Evolutionary conservation across 2,113 vertebrate genomes (phyloP).

Genomic region (Serinus canaria): DNA sequence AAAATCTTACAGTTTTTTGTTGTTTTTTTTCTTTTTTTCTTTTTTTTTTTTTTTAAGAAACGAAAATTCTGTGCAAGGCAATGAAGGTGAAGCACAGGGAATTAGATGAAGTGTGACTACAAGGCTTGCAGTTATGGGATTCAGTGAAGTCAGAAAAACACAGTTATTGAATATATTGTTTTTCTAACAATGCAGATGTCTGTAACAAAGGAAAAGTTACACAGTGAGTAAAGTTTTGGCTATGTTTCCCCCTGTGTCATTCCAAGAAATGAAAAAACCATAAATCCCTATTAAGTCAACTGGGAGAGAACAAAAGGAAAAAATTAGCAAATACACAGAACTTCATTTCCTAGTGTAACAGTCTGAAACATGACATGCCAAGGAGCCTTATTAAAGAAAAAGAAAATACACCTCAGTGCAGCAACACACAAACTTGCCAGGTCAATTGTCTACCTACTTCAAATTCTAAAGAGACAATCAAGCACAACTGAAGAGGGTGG

Average conservation of each 20-base stretch:
- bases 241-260: neutral
- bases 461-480: neutral
- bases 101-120: neutral
- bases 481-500: neutral
- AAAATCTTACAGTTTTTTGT: accelerated
- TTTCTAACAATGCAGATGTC: neutral
- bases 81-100: neutral
- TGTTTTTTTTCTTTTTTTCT: too few species aligned
- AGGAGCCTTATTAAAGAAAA: neutral
- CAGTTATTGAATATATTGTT: neutral
- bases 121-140: neutral
- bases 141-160: neutral
- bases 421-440: neutral
- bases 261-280: neutral
- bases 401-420: neutral
- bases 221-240: neutral
- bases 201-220: neutral
- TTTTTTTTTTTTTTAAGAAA: neutral
- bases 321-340: neutral
- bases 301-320: neutral
- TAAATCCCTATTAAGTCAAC: neutral
- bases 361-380: neutral
- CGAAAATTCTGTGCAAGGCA: neutral
- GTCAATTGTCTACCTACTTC: neutral
- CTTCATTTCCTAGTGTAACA: neutral